Evolutionary conservation across 2,113 vertebrate genomes (phyloP), one percentile per base, ranked within the genome.

Genomic region (Argyrosomus japonicus): DNA sequence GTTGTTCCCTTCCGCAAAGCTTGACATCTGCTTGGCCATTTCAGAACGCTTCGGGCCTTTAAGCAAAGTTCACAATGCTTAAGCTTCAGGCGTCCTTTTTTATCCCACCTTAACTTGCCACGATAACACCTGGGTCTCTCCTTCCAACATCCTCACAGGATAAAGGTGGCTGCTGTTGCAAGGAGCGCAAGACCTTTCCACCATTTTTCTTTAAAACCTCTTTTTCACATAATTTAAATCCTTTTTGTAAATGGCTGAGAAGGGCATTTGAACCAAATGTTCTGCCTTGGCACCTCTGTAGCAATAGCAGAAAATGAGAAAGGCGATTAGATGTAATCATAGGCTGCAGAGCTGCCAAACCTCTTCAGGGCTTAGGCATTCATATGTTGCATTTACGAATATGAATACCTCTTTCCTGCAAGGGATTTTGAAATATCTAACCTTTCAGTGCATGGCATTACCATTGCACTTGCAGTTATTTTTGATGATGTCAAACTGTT

Each of bases 11-110:
- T 87, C 79, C 21, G 85, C 93, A 93, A 91, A 91, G 93, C 93
- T 93, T 91, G 89, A 93, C 93, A 95, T 95, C 87, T 91, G 95
- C 95, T 94, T 95, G 93, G 92, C 78, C 93, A 92, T 95, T 91
- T 91, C 82, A 93, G 92, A 94, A 90, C 65, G 80, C 87, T 82
- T 60, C 58, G 81, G 91, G 90, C 82, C 88, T 86, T 88, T 92
- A 89, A 92, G 93, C 93, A 92, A 94, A 91, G 75, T 81, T 85
- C 72, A 81, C 89, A 93, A 94, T 93, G 92, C 93, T 95, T 95
- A 92, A 94, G 93, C 92, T 91, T 93, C 83, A 91, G 88, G 65
- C 43, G 88, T 88, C 83, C n/a, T 19, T 53, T 53, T 90, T 88
- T 85, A 78, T 85, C 79, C 84, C 93, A 87, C 90, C 83, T 82